phyloP scores from a whole-genome alignment of 92 coral and sea anemone species.

The Anthopleura xanthogrammica region DNA sequence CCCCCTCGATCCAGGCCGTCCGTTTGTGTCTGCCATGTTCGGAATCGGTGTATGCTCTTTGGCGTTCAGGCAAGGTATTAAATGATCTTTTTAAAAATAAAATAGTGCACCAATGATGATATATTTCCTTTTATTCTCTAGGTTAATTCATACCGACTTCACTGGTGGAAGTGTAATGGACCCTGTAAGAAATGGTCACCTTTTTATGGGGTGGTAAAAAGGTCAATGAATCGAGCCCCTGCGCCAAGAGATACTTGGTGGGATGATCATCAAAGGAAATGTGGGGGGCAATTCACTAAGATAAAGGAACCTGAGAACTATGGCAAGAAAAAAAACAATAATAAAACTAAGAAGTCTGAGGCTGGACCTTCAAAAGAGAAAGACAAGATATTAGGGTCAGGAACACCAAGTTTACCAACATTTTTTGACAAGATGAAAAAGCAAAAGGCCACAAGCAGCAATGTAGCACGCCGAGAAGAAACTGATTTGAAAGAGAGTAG shows the following conservation, averaged over 20 bases:
- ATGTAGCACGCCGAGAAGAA: background rate
- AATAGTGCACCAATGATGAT: too few relatives aligned
- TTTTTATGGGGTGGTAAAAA: slow-evolving; percentile 84
- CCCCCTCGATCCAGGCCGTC: too few relatives aligned
- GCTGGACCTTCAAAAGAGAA: slow-evolving; percentile 26
- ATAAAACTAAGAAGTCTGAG: slow-evolving; percentile 26
- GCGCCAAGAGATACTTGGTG: slow-evolving; percentile 96
- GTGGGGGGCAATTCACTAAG: slow-evolving; percentile 94
- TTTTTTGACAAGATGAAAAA: slow-evolving; percentile 46
- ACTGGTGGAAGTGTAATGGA: slow-evolving; percentile 98
- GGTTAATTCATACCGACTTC: slow-evolving; percentile 94
- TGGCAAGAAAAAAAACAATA: slow-evolving; percentile 63
- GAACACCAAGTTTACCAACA: slow-evolving; percentile 30
- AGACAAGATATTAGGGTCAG: slow-evolving; percentile 17
- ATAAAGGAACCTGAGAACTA: slow-evolving; percentile 93
- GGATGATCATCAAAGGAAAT: slow-evolving; percentile 88
- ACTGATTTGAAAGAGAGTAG: slow-evolving; percentile 2
- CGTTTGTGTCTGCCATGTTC: too few relatives aligned
- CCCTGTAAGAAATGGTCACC: slow-evolving; percentile 95
- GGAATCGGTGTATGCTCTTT: too few relatives aligned
- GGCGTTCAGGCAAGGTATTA: too few relatives aligned
- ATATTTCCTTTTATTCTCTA: slow-evolving; percentile 7
- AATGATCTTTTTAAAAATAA: too few relatives aligned
- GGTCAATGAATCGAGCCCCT: slow-evolving; percentile 97
- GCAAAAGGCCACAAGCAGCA: background rate